Conservation (phyloP, 1,140 invertebrate species). For the Liolophura sinensis region DNA sequence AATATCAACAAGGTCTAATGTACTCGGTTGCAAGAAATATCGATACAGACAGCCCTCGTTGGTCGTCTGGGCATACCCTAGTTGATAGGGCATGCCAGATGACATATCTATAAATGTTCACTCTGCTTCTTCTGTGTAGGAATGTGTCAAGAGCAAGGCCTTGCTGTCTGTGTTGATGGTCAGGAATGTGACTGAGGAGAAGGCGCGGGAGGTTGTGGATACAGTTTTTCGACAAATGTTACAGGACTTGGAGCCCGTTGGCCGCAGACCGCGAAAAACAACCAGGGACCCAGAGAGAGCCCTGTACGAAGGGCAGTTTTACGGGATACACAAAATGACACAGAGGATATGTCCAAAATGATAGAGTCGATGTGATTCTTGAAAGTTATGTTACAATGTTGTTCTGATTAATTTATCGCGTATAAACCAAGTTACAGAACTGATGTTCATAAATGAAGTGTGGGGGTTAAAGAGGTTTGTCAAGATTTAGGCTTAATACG, state of each 20-base stretch:
- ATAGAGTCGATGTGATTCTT: too few species aligned
- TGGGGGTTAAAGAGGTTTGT: too few species aligned
- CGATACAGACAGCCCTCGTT: too few species aligned
- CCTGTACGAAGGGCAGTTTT: constrained; percentile 34
- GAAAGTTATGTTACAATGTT: too few species aligned
- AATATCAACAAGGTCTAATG: too few species aligned
- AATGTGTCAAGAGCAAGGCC: constrained; percentile 90
- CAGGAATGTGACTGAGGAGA: constrained; percentile 71
- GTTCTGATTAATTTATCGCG: too few species aligned
- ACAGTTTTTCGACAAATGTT: constrained; percentile 91
- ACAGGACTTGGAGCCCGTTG: constrained; percentile 91
- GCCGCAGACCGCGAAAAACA: constrained; percentile 62
- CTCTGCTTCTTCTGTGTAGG: constrained; percentile 62
- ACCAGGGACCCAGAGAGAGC: constrained; percentile 32
- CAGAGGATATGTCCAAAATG: too few species aligned
- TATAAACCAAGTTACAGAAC: too few species aligned
- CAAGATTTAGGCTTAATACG: too few species aligned
- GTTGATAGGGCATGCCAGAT: too few species aligned
- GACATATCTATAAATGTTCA: not conserved
- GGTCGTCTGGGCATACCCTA: not conserved
- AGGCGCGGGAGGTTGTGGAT: constrained; percentile 79
- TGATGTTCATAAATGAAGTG: too few species aligned
- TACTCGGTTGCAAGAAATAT: too few species aligned
- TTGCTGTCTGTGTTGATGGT: constrained; percentile 79
- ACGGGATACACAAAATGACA: constrained; percentile 32